A percentile compares a stretch with the other conserved stretches of the same genome.
phyloP scores from a whole-genome alignment of 2,113 vertebrate genomes.

The Ceuthmochares aereus region DNA sequence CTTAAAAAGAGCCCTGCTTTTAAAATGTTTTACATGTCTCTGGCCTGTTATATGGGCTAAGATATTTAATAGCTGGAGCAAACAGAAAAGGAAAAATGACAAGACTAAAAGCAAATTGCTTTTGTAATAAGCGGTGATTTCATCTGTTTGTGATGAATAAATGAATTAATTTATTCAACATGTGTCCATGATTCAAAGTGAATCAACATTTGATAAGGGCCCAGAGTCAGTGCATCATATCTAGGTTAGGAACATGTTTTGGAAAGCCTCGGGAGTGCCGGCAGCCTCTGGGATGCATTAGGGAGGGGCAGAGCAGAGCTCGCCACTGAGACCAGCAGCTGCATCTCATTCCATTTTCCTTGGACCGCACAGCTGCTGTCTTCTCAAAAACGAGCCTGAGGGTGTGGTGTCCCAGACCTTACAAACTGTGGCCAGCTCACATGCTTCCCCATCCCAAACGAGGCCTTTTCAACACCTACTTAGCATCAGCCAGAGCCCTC shows the following conservation, averaged over 20 bases:
- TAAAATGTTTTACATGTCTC: background rate
- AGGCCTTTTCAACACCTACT: slow-evolving; percentile 61
- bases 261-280: background rate
- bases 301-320: slow-evolving; percentile 38
- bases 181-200: background rate
- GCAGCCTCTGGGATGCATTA: background rate
- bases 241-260: slow-evolving; percentile 13
- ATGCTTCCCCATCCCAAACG: accelerated
- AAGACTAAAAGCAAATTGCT: background rate
- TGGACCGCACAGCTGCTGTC: background rate
- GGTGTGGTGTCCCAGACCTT: slow-evolving; percentile 41
- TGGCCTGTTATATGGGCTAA: background rate
- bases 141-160: background rate
- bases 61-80: background rate
- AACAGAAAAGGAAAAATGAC: background rate
- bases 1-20: background rate
- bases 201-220: slow-evolving; percentile 9
- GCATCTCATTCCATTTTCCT: background rate
- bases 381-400: background rate
- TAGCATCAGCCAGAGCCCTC: background rate
- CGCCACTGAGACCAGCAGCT: background rate
- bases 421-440: background rate
- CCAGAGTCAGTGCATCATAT: background rate
- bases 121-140: background rate
- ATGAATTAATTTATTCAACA: background rate